phyloP scores from a whole-genome alignment of 2,888 invertebrate species.

The Steromphala cineraria region DNA sequence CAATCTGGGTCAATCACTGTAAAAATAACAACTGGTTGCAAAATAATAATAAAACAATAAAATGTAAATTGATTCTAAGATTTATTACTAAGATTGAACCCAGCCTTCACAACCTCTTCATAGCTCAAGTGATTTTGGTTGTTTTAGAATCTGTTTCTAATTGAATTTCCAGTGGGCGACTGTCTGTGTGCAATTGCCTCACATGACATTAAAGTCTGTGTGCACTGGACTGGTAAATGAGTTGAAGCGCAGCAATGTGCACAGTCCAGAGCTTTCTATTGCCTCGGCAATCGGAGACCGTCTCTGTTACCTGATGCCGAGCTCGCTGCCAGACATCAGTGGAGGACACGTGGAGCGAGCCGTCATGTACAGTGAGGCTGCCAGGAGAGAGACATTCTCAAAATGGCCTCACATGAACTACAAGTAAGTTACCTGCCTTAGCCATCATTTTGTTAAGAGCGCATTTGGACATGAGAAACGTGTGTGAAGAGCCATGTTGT shows the following conservation, averaged over 20 bases:
- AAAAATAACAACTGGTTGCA: no score
- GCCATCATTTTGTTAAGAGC: background rate
- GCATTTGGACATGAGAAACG: background rate
- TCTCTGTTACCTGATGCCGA: slow-evolving; percentile 73
- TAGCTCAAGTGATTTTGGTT: background rate
- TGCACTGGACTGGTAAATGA: slow-evolving; percentile 88
- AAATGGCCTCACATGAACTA: slow-evolving; percentile 98
- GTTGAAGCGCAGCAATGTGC: slow-evolving; percentile 83
- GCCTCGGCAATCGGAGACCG: slow-evolving; percentile 93
- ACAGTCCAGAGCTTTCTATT: slow-evolving; percentile 89
- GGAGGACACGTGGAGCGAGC: slow-evolving; percentile 73
- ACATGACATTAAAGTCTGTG: slow-evolving; percentile 86
- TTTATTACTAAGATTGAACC: no score
- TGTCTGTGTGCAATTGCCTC: slow-evolving; percentile 87
- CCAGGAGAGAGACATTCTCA: slow-evolving; percentile 91
- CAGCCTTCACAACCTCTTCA: no score
- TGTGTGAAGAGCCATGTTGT: no score
- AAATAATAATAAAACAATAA: no score
- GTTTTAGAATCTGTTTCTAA: background rate
- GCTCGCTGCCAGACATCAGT: slow-evolving; percentile 47
- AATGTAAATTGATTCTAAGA: no score
- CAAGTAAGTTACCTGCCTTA: slow-evolving; percentile 80
- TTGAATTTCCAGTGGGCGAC: slow-evolving; percentile 88
- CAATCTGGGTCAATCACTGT: no score
- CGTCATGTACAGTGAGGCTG: slow-evolving; percentile 93